Conservation (phyloP, 2,888 invertebrate genomes). For the Malacosoma neustria region DNA sequence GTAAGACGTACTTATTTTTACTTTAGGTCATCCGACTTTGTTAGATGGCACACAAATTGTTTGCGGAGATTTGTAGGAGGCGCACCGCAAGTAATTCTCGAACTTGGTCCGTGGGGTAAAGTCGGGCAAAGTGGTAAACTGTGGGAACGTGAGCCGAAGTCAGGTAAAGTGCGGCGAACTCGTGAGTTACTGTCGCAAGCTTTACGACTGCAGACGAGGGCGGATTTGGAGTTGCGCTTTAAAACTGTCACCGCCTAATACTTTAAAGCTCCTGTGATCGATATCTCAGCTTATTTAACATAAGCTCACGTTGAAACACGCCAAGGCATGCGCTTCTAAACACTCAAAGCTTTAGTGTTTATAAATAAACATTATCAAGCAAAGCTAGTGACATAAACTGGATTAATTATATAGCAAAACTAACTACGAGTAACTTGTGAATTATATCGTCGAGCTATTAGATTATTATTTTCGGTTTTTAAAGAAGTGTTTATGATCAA, state of each 20-base stretch:
- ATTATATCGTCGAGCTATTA: too few species aligned
- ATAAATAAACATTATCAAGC: too few species aligned
- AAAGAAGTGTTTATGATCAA: too few species aligned
- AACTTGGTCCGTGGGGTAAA: not conserved
- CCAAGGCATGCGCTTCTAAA: too few species aligned
- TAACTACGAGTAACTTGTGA: too few species aligned
- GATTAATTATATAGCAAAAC: too few species aligned
- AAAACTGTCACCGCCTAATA: not conserved
- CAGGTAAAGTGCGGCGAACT: not conserved
- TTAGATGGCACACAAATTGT: not conserved
- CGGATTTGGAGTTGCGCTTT: not conserved
- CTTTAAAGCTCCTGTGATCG: too few species aligned
- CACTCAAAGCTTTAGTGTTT: too few species aligned
- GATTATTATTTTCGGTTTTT: too few species aligned
- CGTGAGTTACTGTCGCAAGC: not conserved
- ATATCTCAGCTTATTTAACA: too few species aligned
- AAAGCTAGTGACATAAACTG: too few species aligned
- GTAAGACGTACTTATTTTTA: not conserved
- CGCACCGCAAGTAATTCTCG: not conserved
- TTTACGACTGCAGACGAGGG: not conserved
- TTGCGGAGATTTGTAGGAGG: not conserved
- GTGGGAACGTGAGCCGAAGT: not conserved
- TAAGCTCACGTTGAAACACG: too few species aligned
- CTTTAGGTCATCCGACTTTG: not conserved
- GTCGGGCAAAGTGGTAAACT: not conserved